Conservation (phyloP, 1,140 invertebrate species). For the Papilio helenus region DNA sequence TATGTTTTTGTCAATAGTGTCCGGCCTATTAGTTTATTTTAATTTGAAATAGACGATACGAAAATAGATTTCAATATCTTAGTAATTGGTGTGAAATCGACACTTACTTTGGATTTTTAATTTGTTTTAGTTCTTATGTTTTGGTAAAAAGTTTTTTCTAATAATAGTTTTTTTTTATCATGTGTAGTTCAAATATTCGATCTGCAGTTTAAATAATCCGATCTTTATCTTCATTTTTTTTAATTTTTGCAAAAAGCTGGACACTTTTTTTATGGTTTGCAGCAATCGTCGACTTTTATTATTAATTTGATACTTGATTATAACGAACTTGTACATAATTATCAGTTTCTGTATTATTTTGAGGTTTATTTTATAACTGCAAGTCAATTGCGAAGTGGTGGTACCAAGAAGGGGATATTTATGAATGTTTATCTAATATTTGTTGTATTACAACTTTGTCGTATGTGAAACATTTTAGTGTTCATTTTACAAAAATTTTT, state of each 20-base stretch:
- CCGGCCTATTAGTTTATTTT: not conserved
- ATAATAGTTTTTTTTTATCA: not conserved
- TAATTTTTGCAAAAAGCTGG: not conserved
- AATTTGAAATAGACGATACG: not conserved
- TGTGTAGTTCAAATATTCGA: not conserved
- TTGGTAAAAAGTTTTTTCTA: not conserved
- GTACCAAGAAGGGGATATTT: not conserved
- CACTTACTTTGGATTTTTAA: not conserved
- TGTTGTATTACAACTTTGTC: slow-evolving; percentile 13
- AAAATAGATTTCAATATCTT: not conserved
- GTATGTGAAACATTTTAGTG: not conserved
- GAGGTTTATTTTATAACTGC: slow-evolving; percentile 4
- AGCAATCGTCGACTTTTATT: not conserved
- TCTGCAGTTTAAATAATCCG: not conserved
- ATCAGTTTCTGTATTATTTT: not conserved
- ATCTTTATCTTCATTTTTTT: not conserved
- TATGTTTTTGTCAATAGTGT: not conserved
- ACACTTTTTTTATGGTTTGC: not conserved
- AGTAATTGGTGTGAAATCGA: not conserved
- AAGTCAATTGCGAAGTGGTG: slow-evolving; percentile 11
- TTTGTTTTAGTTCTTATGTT: not conserved
- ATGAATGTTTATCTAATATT: not conserved
- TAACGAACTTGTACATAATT: not conserved
- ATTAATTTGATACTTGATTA: not conserved
- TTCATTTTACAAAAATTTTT: not conserved